Conservation (phyloP, 2,113 vertebrate species). For the Bubo bubo region DNA sequence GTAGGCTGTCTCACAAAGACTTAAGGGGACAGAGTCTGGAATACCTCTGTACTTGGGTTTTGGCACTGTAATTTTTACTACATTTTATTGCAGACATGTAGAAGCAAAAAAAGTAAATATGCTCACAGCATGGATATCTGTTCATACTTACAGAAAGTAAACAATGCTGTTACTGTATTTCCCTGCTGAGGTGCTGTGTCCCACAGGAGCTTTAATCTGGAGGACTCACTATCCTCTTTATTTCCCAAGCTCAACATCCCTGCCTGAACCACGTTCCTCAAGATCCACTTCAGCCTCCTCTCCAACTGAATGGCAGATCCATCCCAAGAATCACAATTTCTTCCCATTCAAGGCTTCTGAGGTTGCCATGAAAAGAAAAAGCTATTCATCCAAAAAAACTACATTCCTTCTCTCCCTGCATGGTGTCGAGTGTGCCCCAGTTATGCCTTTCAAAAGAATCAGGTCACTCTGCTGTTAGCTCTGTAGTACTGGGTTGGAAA, state of each 20-base stretch:
- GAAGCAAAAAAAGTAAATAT: background rate
- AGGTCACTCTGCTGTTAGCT: background rate
- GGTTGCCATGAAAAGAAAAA: background rate
- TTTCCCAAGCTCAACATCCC: background rate
- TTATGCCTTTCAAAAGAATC: conserved; percentile 15
- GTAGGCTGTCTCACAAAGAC: background rate
- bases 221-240: background rate
- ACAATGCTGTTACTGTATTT: background rate
- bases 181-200: background rate
- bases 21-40: background rate
- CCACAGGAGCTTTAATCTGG: background rate
- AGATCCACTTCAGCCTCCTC: background rate
- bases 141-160: background rate
- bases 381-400: background rate
- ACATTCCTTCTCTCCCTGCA: background rate
- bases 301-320: background rate
- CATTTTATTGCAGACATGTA: background rate
- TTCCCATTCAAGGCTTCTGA: background rate
- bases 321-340: background rate
- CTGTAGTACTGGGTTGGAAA: background rate
- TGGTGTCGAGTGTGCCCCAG: background rate
- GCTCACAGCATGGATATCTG: background rate
- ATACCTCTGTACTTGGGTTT: background rate
- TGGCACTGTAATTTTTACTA: background rate
- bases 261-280: background rate